Base-by-base conservation (phyloP, 2,888 invertebrate species). In the Drosophila peninsularis region DNA sequence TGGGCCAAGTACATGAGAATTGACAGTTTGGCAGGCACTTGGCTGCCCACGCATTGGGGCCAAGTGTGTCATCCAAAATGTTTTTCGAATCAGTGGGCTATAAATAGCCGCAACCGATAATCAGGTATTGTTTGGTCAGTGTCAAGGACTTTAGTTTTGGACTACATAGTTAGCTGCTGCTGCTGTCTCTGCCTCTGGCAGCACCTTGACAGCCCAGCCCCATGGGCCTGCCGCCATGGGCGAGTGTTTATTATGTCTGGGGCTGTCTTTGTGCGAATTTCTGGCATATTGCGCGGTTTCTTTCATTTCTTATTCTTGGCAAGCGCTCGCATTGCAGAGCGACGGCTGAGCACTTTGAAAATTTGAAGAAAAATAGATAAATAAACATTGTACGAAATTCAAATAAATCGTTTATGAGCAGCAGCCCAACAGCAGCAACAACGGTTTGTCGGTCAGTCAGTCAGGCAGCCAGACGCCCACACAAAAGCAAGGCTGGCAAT, bases 321-420 rank as follows among this genome's bases (percentile, higher is more conserved):
- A 84, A 86, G 76, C 78, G 47, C 37, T 80, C 60, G 68, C 62
- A 66, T 65, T 66, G 49, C 65, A 53, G 30, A 32, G 10, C 49
- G 30, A 71, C 50, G 44, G 27, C 17, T 42, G 66, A 72, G 67
- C 67, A 70, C 64, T 65, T 76, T 64, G 69, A 80, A 82, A 77
- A 82, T 67, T 68, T 63, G 24, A 62, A 74, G 75, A 78, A 86
- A 86, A 83, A 78, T 78, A 83, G 81, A 84, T 83, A 86, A 84
- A 88, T 84, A 84, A 84, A 88, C 83, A 88, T 57, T 71, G 66
- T 50, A 32, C 69, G 61, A 86, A 83, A 78, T 49, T 58, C 52
- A 76, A 69, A 86, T 83, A 83, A 86, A 83, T 83, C 71, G 69
- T 75, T 64, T 79, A 70, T 66, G 63, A 70, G 54, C 60, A 66